Evolutionary conservation across 64 coral and sea anemone species (phyloP), one percentile per base, ranked within the genome.

Genomic region (Montipora foliosa): DNA sequence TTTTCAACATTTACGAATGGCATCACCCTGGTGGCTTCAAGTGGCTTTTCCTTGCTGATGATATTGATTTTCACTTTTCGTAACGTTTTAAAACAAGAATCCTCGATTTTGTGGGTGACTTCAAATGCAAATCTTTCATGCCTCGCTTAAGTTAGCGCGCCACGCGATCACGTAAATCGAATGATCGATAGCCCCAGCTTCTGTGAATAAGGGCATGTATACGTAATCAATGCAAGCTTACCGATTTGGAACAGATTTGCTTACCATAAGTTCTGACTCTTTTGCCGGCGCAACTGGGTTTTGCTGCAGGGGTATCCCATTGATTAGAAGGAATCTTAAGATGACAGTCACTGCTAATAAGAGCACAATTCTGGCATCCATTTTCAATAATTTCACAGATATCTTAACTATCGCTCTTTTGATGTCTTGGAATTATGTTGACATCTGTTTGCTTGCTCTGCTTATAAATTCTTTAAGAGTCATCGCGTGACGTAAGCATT

Each of bases 231-330:
- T 67, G 64, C 17, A 71, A n/a, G 5, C 17, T 51, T 19, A 49
- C 14, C 1, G 8, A 52, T 2, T 47, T 49, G 53, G 11, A 82
- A 49, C 49, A 3, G 5, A 57, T 8, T 57, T 57, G 60, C 82
- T 86, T 46, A 86, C 82, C 82, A 86, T 47, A 16, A 86, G 66
- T 9, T 86, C 64, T 12, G 64, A 86, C 49, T 86, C 82, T 45
- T 46, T 86, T 5, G 66, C 82, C 20, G 66, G 44, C 45, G 70
- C 16, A 15, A 71, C 64, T 14, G 37, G 13, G 8, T 71, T 12
- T 71, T 48, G 16, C 19, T 16, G 5, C 9, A 86, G 5, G 45
- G 82, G 66, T 21, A 71, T 86, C 21, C 64, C 82, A 50, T 2
- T 8, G 19, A 68, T 70, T 11, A 50, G 60, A 71, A 71, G 0